Evolutionary conservation across 2,113 vertebrate genomes (phyloP).

Genomic region (Caranx ignobilis): DNA sequence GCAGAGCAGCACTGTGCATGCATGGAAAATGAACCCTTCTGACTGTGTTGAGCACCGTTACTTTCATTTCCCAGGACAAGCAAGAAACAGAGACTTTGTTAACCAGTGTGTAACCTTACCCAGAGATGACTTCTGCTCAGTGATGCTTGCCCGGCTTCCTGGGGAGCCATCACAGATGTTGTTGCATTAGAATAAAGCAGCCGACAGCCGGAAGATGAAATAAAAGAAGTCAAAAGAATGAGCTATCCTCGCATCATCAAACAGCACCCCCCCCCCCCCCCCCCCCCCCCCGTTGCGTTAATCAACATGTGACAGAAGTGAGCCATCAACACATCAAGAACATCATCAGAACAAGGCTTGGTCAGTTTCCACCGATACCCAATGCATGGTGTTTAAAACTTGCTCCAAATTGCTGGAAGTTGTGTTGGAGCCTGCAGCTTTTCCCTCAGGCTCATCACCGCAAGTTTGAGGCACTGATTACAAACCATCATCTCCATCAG

Average conservation of each 20-base stretch:
- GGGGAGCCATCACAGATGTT: neutral
- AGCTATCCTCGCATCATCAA: neutral
- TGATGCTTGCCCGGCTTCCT: neutral
- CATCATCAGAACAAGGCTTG: neutral
- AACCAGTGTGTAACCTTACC: neutral
- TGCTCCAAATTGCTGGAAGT: neutral
- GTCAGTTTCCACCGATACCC: neutral
- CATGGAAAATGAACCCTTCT: neutral
- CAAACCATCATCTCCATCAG: slow-evolving; percentile 64
- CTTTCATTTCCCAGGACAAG: neutral
- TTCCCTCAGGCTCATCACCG: slow-evolving; percentile 13
- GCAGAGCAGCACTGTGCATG: neutral
- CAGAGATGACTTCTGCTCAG: neutral
- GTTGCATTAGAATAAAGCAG: slow-evolving; percentile 14
- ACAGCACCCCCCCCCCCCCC: neutral
- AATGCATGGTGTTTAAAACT: neutral
- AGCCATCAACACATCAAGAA: neutral
- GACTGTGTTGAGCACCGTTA: neutral
- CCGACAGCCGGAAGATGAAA: neutral
- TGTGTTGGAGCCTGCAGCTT: slow-evolving; percentile 18
- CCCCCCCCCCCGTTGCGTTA: neutral
- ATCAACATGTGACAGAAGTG: slow-evolving; percentile 2
- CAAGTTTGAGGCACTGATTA: slow-evolving; percentile 67
- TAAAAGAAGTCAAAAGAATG: neutral
- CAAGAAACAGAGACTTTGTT: slow-evolving; percentile 8